phyloP scores from a whole-genome alignment of 1,140 invertebrate genomes.

The Euwallacea fornicatus region DNA sequence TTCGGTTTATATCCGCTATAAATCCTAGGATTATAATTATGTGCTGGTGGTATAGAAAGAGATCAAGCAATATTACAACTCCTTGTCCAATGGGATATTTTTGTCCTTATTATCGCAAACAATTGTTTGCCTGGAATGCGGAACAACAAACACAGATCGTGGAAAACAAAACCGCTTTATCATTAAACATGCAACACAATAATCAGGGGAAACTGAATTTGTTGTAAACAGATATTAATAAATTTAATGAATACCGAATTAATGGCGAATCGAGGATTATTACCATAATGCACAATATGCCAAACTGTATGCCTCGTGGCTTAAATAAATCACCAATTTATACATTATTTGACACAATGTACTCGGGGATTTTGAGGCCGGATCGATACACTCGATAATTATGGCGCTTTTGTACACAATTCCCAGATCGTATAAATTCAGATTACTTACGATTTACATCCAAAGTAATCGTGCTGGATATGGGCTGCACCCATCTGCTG shows the following conservation, averaged over 20 bases:
- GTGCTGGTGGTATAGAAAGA: too few species aligned
- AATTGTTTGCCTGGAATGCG: not conserved
- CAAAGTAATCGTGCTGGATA: constrained; percentile 71
- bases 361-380: too few species aligned
- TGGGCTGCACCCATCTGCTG: constrained; percentile 74
- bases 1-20: not conserved
- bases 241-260: constrained; percentile 13
- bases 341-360: too few species aligned
- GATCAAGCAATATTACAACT: too few species aligned
- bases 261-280: constrained; percentile 12
- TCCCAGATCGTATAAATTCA: not conserved
- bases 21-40: not conserved
- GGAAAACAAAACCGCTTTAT: not conserved
- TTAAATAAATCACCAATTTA: too few species aligned
- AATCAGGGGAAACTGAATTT: constrained; percentile 2
- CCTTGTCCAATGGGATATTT: too few species aligned
- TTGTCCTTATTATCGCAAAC: too few species aligned
- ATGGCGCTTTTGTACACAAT: too few species aligned
- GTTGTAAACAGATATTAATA: constrained; percentile 9
- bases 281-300: constrained; percentile 12
- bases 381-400: too few species aligned
- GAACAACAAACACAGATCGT: not conserved
- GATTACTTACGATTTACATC: constrained; percentile 77
- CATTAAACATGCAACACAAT: constrained; percentile 5
- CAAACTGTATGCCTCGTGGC: not conserved